Conservation (phyloP, 1,140 invertebrate species). For the Seison nebaliae region DNA sequence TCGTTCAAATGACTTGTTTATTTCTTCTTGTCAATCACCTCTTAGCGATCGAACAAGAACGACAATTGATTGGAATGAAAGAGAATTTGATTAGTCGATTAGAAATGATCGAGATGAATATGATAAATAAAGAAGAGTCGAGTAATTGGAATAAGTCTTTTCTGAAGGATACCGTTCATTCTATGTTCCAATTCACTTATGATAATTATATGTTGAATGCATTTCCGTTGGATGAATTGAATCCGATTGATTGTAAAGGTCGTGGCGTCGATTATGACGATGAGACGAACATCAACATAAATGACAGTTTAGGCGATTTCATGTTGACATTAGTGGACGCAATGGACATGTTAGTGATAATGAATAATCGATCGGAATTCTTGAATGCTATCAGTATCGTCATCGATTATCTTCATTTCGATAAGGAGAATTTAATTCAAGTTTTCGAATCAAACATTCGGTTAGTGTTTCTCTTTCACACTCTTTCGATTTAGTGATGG, state of each 20-base stretch:
- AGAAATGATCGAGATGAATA: no score
- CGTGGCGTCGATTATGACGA: slow-evolving; percentile 37
- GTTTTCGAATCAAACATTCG: slow-evolving; percentile 43
- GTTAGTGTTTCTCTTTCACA: slow-evolving; percentile 23
- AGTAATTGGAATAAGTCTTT: slow-evolving; percentile 1
- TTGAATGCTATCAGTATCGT: slow-evolving; percentile 36
- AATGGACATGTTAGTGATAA: slow-evolving; percentile 33
- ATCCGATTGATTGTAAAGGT: slow-evolving; percentile 35
- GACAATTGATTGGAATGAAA: no score
- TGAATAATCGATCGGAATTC: slow-evolving; percentile 35
- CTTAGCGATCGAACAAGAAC: no score
- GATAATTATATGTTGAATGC: slow-evolving; percentile 36
- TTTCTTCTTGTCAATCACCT: no score
- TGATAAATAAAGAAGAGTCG: no score
- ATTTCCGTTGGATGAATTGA: slow-evolving; percentile 35
- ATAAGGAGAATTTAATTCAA: slow-evolving; percentile 39
- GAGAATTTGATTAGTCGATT: no score
- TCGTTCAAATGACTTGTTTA: no score
- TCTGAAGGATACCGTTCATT: background rate
- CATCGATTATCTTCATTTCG: slow-evolving; percentile 37
- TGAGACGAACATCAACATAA: slow-evolving; percentile 38
- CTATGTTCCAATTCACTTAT: slow-evolving; percentile 35
- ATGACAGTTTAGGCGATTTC: slow-evolving; percentile 43
- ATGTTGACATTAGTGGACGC: slow-evolving; percentile 34
- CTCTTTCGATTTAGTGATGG: background rate